Percentiles rank a stretch among this genome's conserved stretches.
phyloP scores from a whole-genome alignment of 2,113 vertebrate genomes.

The Seriola aureovittata region DNA sequence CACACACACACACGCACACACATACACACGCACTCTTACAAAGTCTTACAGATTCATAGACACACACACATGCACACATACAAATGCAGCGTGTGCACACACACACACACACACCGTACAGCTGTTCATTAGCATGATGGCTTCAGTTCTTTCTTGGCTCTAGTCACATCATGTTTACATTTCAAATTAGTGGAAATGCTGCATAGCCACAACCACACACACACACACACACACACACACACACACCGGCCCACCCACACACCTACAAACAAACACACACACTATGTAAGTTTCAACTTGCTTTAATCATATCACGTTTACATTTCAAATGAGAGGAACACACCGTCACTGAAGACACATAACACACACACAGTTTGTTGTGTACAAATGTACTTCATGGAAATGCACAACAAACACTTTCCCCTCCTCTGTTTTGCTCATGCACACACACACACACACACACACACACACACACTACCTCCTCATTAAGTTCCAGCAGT shows the following conservation, averaged over 20 bases:
- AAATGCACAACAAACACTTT: slow-evolving; percentile 12
- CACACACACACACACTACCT: neutral
- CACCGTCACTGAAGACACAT: slow-evolving; percentile 9
- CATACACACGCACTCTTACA: neutral
- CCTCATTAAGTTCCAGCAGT: slow-evolving; percentile 52
- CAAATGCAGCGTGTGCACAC: slow-evolving; percentile 17
- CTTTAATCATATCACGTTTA: slow-evolving; percentile 66
- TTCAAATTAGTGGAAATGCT: slow-evolving; percentile 70
- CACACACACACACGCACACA: neutral
- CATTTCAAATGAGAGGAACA: slow-evolving; percentile 63
- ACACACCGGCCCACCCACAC: neutral
- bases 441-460: neutral
- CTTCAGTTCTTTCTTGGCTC: slow-evolving; percentile 69
- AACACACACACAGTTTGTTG: neutral
- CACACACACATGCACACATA: neutral
- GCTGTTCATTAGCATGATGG: slow-evolving; percentile 82
- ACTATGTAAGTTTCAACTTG: slow-evolving; percentile 50
- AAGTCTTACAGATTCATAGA: neutral
- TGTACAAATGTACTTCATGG: neutral
- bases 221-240: slow-evolving; percentile 18
- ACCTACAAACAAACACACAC: neutral
- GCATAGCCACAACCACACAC: slow-evolving; percentile 32
- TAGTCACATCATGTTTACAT: slow-evolving; percentile 80
- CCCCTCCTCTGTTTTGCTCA: neutral
- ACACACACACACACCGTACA: slow-evolving; percentile 62